Conservation (phyloP, 2,888 invertebrate genomes). For the Tenthredo amoena region DNA sequence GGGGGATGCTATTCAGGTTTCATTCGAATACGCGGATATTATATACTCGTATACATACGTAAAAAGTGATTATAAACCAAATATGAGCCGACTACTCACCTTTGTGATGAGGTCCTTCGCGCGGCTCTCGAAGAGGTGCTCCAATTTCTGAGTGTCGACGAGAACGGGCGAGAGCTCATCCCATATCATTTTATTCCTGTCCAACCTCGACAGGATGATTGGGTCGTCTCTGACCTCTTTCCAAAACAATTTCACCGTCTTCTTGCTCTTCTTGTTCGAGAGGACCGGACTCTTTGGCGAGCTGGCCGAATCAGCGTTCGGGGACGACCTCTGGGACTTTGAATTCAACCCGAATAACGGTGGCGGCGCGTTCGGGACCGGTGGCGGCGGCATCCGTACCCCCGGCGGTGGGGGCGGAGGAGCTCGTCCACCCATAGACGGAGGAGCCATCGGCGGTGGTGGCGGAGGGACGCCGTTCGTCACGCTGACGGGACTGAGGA, state of each 20-base stretch:
- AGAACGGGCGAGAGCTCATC: slow-evolving; percentile 91
- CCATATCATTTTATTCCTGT: slow-evolving; percentile 87
- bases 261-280: slow-evolving; percentile 91
- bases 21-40: background rate
- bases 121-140: slow-evolving; percentile 97
- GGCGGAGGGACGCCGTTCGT: slow-evolving; percentile 87
- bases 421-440: slow-evolving; percentile 78
- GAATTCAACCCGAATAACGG: slow-evolving; percentile 76
- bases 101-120: slow-evolving; percentile 97
- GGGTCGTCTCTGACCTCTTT: slow-evolving; percentile 93
- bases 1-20: background rate
- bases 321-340: slow-evolving; percentile 63
- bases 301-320: slow-evolving; percentile 66
- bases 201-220: slow-evolving; percentile 82
- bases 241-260: slow-evolving; percentile 99
- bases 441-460: slow-evolving; percentile 87
- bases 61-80: background rate
- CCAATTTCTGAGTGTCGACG: slow-evolving; percentile 95
- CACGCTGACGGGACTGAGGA: slow-evolving; percentile 84
- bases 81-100: slow-evolving; percentile 80
- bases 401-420: slow-evolving; percentile 79
- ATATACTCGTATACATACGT: too few relatives aligned
- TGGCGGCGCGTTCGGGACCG: slow-evolving; percentile 75
- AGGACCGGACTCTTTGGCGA: slow-evolving; percentile 74
- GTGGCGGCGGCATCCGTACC: slow-evolving; percentile 79